Base-by-base conservation (phyloP, 2,888 invertebrate species). In the Leptinotarsa peninsularis region DNA sequence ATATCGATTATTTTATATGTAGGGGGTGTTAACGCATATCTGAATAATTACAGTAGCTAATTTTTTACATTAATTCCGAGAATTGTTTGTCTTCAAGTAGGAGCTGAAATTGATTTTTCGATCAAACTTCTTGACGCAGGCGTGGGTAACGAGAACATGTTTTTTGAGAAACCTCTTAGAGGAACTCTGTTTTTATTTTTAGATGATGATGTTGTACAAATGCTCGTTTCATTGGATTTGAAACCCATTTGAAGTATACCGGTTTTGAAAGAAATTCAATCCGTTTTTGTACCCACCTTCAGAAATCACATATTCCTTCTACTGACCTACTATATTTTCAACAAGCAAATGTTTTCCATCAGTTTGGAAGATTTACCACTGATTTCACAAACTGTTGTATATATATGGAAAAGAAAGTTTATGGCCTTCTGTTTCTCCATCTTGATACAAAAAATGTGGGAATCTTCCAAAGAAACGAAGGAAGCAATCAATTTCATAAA, bases 51-150 rank as follows among this genome's bases (percentile, higher is more conserved):
- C 23, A 2, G 21, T 58, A 1, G 58, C 23, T 21, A 14, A 10
- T 54, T 23, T 58, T 70, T 49, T 21, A 23, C 69, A 49, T 68
- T 54, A 50, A 13, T 58, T 58, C 21, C 70, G 58, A 43, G 21
- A 58, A 56, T 49, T 71, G 67, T 69, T 73, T 58, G 67, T 72
- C 69, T 66, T 60, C 67, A 74, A 74, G 75, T 80, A 79, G 78
- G 78, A 79, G 76, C 73, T n/a, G 71, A 60, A 75, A 81, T 78
- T 80, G 79, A 80, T 80, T 81, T 79, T 80, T 75, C 75, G 71
- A 75, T 67, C 67, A 66, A 73, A 77, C 15, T 74, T 74, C 66
- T 67, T 67, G 52, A 68, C 77, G 70, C 77, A 73, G 49, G 76
- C 77, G 77, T 60, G 56, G 10, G 5, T 63, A n/a, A n/a, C 5